A percentile compares a stretch with the other conserved stretches of the same genome.
Evolutionary conservation across 2,113 vertebrate species (phyloP).

Genomic region (Pterocles gutturalis): DNA sequence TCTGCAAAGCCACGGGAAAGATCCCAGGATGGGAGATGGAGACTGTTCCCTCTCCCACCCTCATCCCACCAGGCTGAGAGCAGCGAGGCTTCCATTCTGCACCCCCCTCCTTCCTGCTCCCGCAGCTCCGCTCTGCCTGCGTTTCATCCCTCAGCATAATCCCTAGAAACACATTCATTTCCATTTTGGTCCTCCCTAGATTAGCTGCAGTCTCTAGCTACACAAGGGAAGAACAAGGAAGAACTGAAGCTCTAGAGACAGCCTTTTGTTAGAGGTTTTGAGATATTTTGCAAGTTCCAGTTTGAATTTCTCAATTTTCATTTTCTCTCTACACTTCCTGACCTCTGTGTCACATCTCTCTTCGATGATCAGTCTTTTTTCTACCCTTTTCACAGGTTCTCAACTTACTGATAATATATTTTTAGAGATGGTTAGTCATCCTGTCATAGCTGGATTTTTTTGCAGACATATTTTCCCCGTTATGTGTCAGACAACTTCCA

Average conservation of each 20-base stretch:
- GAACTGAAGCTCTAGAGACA: not conserved
- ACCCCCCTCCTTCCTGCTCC: not conserved
- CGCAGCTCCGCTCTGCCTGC: not conserved
- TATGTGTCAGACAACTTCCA: not conserved
- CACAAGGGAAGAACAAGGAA: not conserved
- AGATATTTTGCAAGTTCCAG: not conserved
- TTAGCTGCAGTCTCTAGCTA: conserved; percentile 6
- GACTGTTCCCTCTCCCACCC: not conserved
- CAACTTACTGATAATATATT: not conserved
- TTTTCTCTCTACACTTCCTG: not conserved
- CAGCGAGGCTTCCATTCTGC: not conserved
- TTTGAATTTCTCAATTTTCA: not conserved
- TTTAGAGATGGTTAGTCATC: not conserved
- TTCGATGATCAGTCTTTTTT: not conserved
- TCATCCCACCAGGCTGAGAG: not conserved
- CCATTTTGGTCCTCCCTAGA: not conserved
- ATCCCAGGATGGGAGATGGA: not conserved
- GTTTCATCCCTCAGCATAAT: not conserved
- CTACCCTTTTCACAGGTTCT: not conserved
- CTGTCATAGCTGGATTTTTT: not conserved
- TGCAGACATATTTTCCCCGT: not conserved
- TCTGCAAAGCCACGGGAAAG: fast-evolving
- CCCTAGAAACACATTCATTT: not conserved
- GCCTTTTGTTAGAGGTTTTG: not conserved
- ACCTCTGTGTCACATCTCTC: not conserved